These are phyloP conservation scores for Chionodraco myersi DNA, from an alignment of 2,113 vertebrate genomes.

Conservation along the genomic window DNA sequence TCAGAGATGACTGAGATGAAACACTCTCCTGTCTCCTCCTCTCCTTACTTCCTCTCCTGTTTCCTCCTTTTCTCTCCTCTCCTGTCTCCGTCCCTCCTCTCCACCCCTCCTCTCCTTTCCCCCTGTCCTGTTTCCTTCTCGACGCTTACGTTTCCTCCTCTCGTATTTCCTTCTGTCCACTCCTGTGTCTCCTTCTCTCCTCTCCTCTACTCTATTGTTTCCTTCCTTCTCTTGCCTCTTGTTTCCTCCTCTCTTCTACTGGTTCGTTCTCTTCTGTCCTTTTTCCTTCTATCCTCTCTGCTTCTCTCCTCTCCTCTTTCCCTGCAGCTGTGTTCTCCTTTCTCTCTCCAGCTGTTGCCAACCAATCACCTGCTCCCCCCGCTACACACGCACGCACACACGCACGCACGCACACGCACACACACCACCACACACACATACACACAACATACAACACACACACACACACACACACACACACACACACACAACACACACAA, in stretches of 20 bases:
- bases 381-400: not conserved
- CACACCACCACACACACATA: slow-evolving; percentile 25
- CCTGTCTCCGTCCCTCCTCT: not conserved
- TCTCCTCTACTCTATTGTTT: not conserved
- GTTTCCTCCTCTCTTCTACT: not conserved
- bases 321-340: slow-evolving; percentile 69
- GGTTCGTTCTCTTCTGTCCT: not conserved
- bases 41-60: not conserved
- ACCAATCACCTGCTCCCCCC: slow-evolving; percentile 67
- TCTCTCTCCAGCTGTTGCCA: slow-evolving; percentile 70
- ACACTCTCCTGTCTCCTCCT: not conserved
- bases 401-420: slow-evolving; percentile 12
- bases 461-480: slow-evolving; percentile 30
- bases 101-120: not conserved
- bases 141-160: not conserved
- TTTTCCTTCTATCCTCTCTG: not conserved
- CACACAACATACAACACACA: not conserved
- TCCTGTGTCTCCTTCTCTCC: not conserved
- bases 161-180: slow-evolving; percentile 42
- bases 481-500: slow-evolving; percentile 21
- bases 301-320: slow-evolving; percentile 8
- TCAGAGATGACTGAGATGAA: no score
- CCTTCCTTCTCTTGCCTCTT: not conserved
- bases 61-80: not conserved
- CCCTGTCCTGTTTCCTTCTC: not conserved